Evolutionary conservation across 2,113 vertebrate species (phyloP).

Genomic region (Megaptera novaeangliae): DNA sequence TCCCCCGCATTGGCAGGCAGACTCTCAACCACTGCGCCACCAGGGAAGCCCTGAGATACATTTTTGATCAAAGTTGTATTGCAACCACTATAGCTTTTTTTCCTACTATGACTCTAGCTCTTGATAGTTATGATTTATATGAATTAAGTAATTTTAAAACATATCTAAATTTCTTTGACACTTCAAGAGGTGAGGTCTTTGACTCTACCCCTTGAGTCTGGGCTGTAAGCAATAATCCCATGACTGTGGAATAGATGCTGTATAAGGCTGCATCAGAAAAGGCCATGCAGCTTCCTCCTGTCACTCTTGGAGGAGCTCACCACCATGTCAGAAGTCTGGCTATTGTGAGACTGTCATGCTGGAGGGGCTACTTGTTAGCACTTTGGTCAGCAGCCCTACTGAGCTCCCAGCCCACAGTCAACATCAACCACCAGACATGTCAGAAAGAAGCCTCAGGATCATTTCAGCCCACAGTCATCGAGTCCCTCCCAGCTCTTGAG

Average conservation of each 20-base stretch:
- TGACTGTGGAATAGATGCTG: background rate
- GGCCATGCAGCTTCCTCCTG: background rate
- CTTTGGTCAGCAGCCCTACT: background rate
- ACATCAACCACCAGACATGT: background rate
- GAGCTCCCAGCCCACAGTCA: background rate
- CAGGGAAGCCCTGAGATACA: background rate
- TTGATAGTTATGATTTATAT: background rate
- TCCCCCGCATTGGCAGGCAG: too few species aligned
- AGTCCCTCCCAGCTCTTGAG: background rate
- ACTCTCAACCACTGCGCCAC: too few species aligned
- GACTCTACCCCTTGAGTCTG: background rate
- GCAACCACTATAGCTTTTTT: background rate
- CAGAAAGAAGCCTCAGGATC: background rate
- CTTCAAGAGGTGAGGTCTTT: background rate
- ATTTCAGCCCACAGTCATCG: background rate
- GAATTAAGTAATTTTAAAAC: background rate
- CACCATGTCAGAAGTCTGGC: background rate
- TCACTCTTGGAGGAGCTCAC: background rate
- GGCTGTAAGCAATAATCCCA: background rate
- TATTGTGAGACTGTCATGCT: background rate
- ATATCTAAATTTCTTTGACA: background rate
- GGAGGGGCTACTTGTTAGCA: background rate
- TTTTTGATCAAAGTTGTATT: background rate
- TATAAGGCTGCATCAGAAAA: background rate
- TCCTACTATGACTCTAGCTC: background rate